phyloP scores from a whole-genome alignment of 2,113 vertebrate species.

The Atractosteus spatula region DNA sequence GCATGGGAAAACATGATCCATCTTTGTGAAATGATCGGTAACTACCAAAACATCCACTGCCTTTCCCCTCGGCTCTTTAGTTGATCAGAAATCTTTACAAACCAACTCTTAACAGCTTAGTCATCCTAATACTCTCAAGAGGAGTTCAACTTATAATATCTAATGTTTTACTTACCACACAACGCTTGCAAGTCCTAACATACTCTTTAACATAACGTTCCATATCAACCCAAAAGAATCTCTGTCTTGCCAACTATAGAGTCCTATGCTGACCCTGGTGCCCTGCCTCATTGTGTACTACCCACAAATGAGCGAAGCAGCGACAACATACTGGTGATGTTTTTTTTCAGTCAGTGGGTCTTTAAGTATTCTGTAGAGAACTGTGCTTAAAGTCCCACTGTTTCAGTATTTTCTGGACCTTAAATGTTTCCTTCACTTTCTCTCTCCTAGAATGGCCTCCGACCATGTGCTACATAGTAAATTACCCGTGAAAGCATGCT shows the following conservation, averaged over 20 bases:
- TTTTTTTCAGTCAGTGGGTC: neutral
- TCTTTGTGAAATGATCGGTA: constrained; percentile 5
- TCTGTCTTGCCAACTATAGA: constrained; percentile 18
- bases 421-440: neutral
- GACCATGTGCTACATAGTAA: neutral
- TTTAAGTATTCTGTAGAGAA: neutral
- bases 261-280: neutral
- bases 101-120: neutral
- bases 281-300: neutral
- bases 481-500: neutral
- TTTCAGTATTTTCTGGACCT: neutral
- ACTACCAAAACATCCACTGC: constrained; percentile 6
- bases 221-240: constrained; percentile 30
- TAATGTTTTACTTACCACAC: constrained; percentile 17
- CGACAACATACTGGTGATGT: neutral
- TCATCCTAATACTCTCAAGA: constrained; percentile 17
- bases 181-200: constrained; percentile 22
- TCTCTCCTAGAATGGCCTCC: neutral
- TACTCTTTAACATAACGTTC: constrained; percentile 13
- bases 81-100: constrained; percentile 22
- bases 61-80: neutral
- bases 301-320: neutral
- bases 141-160: constrained; percentile 20
- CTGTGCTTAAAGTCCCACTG: neutral
- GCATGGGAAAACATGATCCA: constrained; percentile 13